phyloP scores from a whole-genome alignment of 2,113 vertebrate species.

The Semnopithecus entellus region DNA sequence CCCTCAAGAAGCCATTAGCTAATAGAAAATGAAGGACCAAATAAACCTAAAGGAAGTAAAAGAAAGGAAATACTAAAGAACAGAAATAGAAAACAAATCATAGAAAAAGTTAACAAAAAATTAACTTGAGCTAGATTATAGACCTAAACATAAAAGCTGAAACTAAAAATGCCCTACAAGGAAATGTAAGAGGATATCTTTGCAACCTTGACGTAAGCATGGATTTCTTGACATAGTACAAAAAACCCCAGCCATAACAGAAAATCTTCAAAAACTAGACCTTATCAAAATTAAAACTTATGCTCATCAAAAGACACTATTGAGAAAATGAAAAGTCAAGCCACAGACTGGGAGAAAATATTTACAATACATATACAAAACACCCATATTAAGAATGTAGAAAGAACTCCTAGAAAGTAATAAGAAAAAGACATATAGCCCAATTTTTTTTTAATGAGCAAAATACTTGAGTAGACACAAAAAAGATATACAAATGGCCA shows the following conservation, averaged over 20 bases:
- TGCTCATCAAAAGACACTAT: not conserved
- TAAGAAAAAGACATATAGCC: not conserved
- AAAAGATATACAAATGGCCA: not conserved
- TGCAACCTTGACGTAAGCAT: not conserved
- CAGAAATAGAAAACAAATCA: not conserved
- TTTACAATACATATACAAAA: not conserved
- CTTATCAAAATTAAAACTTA: not conserved
- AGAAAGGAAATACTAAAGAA: not conserved
- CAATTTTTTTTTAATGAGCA: not conserved
- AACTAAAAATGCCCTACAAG: not conserved
- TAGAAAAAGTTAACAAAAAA: not conserved
- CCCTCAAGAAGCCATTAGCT: not conserved
- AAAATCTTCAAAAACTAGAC: not conserved
- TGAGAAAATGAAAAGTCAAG: not conserved
- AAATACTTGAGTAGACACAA: not conserved
- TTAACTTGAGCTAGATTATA: not conserved
- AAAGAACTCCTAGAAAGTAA: not conserved
- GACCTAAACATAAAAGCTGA: not conserved
- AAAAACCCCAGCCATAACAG: not conserved
- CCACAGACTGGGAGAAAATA: not conserved
- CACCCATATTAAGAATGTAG: not conserved
- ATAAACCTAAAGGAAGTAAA: not conserved
- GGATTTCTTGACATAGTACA: not conserved
- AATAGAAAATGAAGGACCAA: not conserved
- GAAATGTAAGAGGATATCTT: not conserved